Percentiles rank a stretch among this genome's conserved stretches.
These are phyloP conservation scores for Psilopogon haemacephalus DNA, from an alignment of 2,113 vertebrate species.

Conservation along the genomic window DNA sequence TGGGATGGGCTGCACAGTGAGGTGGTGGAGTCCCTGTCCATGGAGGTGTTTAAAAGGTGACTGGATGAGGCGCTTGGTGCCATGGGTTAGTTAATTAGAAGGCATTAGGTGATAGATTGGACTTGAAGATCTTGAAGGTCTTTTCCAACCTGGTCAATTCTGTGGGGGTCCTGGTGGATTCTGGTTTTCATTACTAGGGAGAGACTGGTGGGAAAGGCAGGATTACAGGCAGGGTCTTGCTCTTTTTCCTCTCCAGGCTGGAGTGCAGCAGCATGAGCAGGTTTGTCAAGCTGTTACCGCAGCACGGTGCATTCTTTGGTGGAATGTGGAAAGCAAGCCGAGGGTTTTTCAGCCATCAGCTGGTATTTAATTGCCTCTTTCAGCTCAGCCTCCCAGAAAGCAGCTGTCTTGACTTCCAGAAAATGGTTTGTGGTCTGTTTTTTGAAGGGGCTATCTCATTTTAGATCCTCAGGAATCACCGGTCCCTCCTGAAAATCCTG, in stretches of 20 bases:
- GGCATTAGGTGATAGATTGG: too few species aligned
- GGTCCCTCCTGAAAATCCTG: neutral
- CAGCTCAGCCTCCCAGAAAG: neutral
- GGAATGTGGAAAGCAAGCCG: neutral
- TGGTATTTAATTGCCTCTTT: neutral
- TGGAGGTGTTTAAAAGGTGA: too few species aligned
- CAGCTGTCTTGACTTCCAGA: neutral
- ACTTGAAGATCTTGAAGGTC: too few species aligned
- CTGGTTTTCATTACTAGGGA: neutral
- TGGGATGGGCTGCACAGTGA: too few species aligned
- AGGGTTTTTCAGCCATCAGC: neutral
- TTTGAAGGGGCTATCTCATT: neutral
- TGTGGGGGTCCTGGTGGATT: neutral
- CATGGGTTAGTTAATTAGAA: too few species aligned
- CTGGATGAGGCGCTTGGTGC: too few species aligned
- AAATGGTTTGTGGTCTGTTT: neutral
- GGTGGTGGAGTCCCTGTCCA: too few species aligned
- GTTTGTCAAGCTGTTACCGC: neutral
- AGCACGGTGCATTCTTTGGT: neutral
- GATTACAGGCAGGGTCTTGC: neutral
- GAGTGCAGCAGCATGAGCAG: accelerated
- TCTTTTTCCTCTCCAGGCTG: neutral
- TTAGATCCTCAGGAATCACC: neutral
- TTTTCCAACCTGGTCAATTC: too few species aligned
- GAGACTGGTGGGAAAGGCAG: neutral